Conservation (phyloP, 1,140 invertebrate species). For the Acyrthosiphon pisum region DNA sequence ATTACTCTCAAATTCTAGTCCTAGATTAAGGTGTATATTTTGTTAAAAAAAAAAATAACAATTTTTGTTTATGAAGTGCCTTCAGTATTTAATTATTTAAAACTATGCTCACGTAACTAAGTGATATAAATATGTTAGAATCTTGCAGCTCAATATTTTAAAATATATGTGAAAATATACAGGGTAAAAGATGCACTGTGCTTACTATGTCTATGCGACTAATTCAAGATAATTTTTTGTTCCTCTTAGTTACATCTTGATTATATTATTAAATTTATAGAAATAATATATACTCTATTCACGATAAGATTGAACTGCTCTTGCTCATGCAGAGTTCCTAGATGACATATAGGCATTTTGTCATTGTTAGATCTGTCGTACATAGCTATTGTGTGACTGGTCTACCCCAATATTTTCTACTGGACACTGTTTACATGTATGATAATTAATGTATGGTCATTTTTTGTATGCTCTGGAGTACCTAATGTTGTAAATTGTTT, state of each 20-base stretch:
- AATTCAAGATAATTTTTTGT: neutral
- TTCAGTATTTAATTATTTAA: constrained; percentile 50
- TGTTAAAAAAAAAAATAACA: neutral
- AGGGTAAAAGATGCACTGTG: constrained; percentile 37
- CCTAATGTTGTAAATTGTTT: no score
- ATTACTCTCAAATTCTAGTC: constrained; percentile 53
- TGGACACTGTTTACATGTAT: neutral
- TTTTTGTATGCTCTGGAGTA: no score
- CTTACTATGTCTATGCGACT: neutral
- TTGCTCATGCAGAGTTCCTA: no score
- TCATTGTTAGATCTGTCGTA: neutral
- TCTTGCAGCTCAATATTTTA: neutral
- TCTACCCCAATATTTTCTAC: neutral
- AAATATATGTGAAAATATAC: constrained; percentile 27
- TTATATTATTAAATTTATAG: neutral
- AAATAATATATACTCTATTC: neutral
- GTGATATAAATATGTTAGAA: constrained; percentile 11
- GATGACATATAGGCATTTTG: no score
- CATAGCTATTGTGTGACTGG: neutral
- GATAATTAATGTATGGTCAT: no score
- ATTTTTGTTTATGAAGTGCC: neutral
- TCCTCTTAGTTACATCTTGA: neutral
- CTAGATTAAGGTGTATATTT: constrained; percentile 50
- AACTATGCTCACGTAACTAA: neutral
- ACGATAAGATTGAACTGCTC: neutral